Evolutionary conservation across 2,888 invertebrate species (phyloP), one percentile per base, ranked within the genome.

Genomic region (Hypomecis punctinalis): DNA sequence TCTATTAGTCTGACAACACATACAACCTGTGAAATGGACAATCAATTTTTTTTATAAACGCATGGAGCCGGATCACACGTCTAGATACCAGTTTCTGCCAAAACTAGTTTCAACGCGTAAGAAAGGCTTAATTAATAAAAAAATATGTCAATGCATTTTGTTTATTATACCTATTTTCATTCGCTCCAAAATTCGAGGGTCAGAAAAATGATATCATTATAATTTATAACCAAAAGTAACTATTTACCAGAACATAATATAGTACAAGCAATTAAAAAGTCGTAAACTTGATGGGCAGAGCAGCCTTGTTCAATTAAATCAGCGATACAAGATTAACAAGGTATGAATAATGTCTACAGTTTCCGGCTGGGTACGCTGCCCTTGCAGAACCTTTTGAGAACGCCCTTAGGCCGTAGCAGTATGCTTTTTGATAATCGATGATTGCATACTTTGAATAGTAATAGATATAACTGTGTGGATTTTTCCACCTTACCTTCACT

Each of bases 261-360:
- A 6, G 54, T 43, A 5, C 53, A 35, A 53, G 35, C 43, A 46
- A 47, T 56, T 56, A 47, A 56, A 56, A 39, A 48, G 40, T 39
- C 46, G 37, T 56, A 47, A 56, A n/a, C 23, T 46, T 47, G 10
- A 56, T 39, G 23, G 40, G 37, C 47, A 47, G 23, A 39, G 35
- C 47, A 47, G 45, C 47, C 56, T 47, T 56, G 47, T 46, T 7
- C 56, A 46, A 56, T 56, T 48, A 47, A 56, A 48, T 39, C 56
- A 40, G 56, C 56, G 36, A 46, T 37, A 55, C 47, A 33, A 56
- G 56, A 47, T 56, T 5, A 56, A 56, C 56, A 33, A 33, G 46
- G 8, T 47, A 47, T 48, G 37, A 56, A 47, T 56, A 33, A 47
- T 56, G 46, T 56, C 23, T 56, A 39, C 1, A 33, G 47, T 56